These are phyloP conservation scores for Oryzias javanicus DNA, from an alignment of 2,113 vertebrate species.

Conservation along the genomic window DNA sequence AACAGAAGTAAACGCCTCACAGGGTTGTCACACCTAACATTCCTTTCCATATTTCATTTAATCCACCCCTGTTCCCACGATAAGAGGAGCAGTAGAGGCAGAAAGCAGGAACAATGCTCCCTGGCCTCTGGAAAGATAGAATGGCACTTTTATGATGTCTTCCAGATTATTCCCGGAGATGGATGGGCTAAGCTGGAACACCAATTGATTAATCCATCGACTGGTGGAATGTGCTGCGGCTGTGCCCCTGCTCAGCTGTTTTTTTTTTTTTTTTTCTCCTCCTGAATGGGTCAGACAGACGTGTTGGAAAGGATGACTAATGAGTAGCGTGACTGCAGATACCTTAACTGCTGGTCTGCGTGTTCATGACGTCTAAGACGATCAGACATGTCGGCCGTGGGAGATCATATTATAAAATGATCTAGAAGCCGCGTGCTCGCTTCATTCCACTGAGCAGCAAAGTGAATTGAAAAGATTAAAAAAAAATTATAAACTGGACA, in stretches of 20 bases:
- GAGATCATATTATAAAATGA: slow-evolving; percentile 22
- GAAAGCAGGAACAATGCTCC: slow-evolving; percentile 35
- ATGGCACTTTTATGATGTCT: slow-evolving; percentile 76
- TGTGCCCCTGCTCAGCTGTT: slow-evolving; percentile 64
- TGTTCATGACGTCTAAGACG: slow-evolving; percentile 19
- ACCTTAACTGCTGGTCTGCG: slow-evolving; percentile 40
- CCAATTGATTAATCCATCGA: slow-evolving; percentile 78
- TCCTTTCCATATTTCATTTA: slow-evolving; percentile 23
- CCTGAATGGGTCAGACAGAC: slow-evolving; percentile 59
- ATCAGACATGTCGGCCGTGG: slow-evolving; percentile 21
- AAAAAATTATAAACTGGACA: slow-evolving; percentile 15
- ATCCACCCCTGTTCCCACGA: slow-evolving; percentile 21
- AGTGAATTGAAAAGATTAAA: background rate
- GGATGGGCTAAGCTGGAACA: slow-evolving; percentile 64
- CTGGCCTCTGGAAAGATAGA: slow-evolving; percentile 59
- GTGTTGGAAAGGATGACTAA: slow-evolving; percentile 68
- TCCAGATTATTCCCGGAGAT: slow-evolving; percentile 70
- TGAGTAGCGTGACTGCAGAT: slow-evolving; percentile 47
- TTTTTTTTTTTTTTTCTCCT: slow-evolving; percentile 61
- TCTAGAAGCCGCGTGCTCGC: slow-evolving; percentile 3
- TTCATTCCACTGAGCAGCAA: slow-evolving; percentile 12
- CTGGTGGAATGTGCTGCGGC: slow-evolving; percentile 64
- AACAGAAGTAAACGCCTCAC: slow-evolving; percentile 17
- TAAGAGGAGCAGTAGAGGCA: slow-evolving; percentile 9
- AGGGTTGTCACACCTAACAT: slow-evolving; percentile 1